Evolutionary conservation across 2,797 vertebrate species (phyloP).

Genomic region (Columba guinea): DNA sequence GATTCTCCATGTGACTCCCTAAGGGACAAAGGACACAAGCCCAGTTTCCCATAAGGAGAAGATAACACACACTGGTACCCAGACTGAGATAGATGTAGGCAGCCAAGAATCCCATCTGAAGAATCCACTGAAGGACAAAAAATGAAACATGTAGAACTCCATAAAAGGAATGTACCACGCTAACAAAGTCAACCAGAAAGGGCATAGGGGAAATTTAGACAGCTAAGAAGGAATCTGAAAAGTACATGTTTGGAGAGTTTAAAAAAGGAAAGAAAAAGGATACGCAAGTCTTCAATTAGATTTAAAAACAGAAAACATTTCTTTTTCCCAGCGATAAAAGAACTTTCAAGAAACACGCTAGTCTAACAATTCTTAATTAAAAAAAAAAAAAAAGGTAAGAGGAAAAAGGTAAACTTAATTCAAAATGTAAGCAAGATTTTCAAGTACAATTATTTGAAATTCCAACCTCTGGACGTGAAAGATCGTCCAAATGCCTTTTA

Average conservation of each 20-base stretch:
- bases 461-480: background rate
- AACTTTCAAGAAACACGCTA: background rate
- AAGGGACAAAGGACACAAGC: background rate
- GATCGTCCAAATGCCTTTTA: background rate
- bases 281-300: slow-evolving; percentile 22
- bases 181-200: slow-evolving; percentile 46
- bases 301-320: slow-evolving; percentile 44
- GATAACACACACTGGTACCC: background rate
- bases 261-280: slow-evolving; percentile 54
- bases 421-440: background rate
- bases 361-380: background rate
- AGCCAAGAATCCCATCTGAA: slow-evolving; percentile 35
- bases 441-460: background rate
- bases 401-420: background rate
- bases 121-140: slow-evolving; percentile 35
- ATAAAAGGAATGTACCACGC: slow-evolving; percentile 25
- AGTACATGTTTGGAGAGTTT: slow-evolving; percentile 47
- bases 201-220: slow-evolving; percentile 43
- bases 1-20: background rate
- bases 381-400: background rate
- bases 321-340: background rate
- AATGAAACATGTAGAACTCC: slow-evolving; percentile 21
- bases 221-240: slow-evolving; percentile 44
- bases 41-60: background rate
- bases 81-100: background rate